Evolutionary conservation across 2,113 vertebrate species (phyloP).

Genomic region (Ophiodon elongatus): DNA sequence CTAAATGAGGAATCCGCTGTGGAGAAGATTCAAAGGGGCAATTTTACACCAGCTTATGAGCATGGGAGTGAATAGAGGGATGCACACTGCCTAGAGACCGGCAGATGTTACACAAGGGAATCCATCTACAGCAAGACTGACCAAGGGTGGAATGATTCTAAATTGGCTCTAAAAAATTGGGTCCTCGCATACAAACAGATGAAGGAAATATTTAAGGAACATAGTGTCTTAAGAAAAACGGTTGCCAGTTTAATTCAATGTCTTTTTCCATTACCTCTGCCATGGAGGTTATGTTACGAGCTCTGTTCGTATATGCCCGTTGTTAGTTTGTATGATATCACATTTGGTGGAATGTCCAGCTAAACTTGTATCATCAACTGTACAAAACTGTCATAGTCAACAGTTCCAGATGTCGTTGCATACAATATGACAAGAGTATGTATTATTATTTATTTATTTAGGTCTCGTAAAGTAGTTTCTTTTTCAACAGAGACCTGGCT

Average conservation of each 20-base stretch:
- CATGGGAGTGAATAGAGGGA: conserved; percentile 68
- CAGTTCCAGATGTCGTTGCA: neutral
- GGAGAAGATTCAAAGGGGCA: conserved; percentile 72
- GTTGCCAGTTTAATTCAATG: conserved; percentile 32
- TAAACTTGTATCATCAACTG: neutral
- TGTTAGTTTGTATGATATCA: neutral
- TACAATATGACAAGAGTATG: neutral
- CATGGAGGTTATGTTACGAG: neutral
- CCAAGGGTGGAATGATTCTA: conserved; percentile 72
- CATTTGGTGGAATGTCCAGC: neutral
- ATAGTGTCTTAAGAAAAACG: conserved; percentile 40
- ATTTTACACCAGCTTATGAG: conserved; percentile 82
- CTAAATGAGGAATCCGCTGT: conserved; percentile 70
- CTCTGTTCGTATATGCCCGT: neutral
- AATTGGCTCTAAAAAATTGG: conserved; percentile 78
- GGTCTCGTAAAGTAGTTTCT: neutral
- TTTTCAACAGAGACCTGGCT: neutral
- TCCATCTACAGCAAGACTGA: conserved; percentile 69
- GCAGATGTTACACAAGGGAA: conserved; percentile 75
- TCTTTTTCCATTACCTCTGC: conserved; percentile 32
- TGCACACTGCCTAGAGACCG: conserved; percentile 61
- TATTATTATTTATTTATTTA: neutral
- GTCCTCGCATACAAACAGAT: conserved; percentile 59
- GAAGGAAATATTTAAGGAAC: conserved; percentile 53
- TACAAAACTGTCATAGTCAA: neutral